Conservation (phyloP, 2,113 vertebrate species). For the Heterotilapia buettikoferi region DNA sequence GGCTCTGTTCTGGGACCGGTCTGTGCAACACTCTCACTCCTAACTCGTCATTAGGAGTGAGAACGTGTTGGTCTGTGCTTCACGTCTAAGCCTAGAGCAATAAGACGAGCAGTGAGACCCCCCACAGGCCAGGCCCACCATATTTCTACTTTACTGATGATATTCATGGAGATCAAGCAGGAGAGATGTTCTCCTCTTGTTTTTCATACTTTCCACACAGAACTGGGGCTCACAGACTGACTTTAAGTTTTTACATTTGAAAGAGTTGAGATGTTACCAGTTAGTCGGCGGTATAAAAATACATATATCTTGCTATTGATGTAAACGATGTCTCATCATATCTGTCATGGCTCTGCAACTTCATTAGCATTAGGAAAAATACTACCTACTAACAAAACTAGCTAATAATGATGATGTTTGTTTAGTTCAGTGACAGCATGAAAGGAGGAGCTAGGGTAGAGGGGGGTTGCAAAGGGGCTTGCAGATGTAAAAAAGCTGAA, state of each 20-base stretch:
- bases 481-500: neutral
- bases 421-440: neutral
- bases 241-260: neutral
- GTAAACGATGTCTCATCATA: neutral
- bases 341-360: neutral
- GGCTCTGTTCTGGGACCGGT: neutral
- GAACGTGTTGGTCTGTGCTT: neutral
- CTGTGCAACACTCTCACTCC: neutral
- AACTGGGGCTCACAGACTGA: neutral
- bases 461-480: neutral
- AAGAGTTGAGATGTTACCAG: neutral
- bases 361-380: fast-evolving
- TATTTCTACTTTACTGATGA: neutral
- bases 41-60: neutral
- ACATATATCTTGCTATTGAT: neutral
- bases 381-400: neutral
- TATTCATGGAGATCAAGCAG: neutral
- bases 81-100: neutral
- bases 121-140: neutral
- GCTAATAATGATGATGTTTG: neutral
- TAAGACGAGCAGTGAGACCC: neutral
- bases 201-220: neutral
- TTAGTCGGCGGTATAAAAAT: neutral
- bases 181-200: neutral
- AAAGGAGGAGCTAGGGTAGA: neutral